A percentile compares a stretch with the other conserved stretches of the same genome.
Evolutionary conservation across 2,113 vertebrate species (phyloP).

Genomic region (Accipiter cooperii): DNA sequence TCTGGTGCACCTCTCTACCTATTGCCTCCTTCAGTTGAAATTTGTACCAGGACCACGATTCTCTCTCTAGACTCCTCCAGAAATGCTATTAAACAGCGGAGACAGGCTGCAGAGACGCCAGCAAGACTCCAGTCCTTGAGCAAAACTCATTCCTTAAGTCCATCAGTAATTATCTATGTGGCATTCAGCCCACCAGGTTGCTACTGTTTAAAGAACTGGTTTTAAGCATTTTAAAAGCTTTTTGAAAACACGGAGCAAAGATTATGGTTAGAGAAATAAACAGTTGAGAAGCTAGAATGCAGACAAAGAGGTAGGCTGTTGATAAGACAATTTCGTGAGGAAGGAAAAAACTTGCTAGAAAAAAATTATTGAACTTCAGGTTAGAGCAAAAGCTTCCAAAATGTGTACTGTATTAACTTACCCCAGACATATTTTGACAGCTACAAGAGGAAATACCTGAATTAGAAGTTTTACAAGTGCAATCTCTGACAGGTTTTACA

Average conservation of each 20-base stretch:
- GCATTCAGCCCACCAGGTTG: background rate
- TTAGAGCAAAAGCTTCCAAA: slow-evolving; percentile 36
- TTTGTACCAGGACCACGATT: background rate
- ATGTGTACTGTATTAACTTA: slow-evolving; percentile 35
- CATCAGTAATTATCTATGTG: background rate
- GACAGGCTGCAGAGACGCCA: background rate
- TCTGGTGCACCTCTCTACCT: background rate
- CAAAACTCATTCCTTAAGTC: background rate
- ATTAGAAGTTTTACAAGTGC: slow-evolving; percentile 52
- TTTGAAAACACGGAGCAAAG: background rate
- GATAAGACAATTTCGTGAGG: background rate
- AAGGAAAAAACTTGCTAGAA: background rate
- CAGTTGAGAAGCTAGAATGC: background rate
- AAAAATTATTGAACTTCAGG: slow-evolving; percentile 27
- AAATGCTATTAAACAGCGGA: background rate
- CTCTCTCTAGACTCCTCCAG: background rate
- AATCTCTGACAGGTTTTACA: slow-evolving; percentile 47
- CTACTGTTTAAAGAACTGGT: background rate
- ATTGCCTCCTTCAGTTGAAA: background rate
- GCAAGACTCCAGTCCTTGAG: background rate
- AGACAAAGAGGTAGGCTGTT: background rate
- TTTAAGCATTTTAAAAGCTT: background rate
- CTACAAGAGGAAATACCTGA: slow-evolving; percentile 51
- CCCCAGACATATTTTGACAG: slow-evolving; percentile 40
- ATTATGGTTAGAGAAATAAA: background rate